Percentiles rank a stretch among this genome's conserved stretches.
Evolutionary conservation across 2,888 invertebrate species (phyloP).

Genomic region (Drosophila kuntzei): DNA sequence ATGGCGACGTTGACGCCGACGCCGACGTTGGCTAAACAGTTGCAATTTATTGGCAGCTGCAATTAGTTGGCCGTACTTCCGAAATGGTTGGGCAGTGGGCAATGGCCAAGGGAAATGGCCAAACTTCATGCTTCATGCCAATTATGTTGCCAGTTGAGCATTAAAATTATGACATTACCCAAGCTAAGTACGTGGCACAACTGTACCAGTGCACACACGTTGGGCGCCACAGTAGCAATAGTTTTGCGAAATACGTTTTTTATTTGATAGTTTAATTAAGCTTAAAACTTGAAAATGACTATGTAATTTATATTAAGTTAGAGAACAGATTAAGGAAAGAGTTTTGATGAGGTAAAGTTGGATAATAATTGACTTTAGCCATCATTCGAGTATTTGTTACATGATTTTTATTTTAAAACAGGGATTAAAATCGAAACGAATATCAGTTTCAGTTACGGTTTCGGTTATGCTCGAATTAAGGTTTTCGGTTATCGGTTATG

Average conservation of each 20-base stretch:
- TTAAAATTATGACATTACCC: slow-evolving; percentile 40
- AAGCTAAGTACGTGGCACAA: slow-evolving; percentile 11
- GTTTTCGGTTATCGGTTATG: too few species aligned
- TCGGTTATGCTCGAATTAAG: too few species aligned
- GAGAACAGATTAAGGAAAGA: background rate
- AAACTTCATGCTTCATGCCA: slow-evolving; percentile 46
- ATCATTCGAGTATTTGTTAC: too few species aligned
- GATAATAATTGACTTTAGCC: background rate
- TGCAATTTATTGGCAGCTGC: slow-evolving; percentile 64
- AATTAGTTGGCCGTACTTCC: slow-evolving; percentile 63
- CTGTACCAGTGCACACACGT: background rate
- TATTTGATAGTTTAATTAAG: background rate
- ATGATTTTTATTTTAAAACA: too few species aligned
- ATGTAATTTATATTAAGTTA: background rate
- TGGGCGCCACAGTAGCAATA: background rate
- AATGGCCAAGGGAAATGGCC: slow-evolving; percentile 32
- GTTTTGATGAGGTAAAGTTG: background rate
- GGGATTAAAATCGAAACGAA: too few species aligned
- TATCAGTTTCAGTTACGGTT: too few species aligned
- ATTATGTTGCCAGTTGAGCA: slow-evolving; percentile 43
- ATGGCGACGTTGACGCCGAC: slow-evolving; percentile 43
- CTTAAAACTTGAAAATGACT: background rate
- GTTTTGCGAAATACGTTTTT: slow-evolving; percentile 1
- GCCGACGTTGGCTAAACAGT: slow-evolving; percentile 40
- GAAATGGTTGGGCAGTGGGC: slow-evolving; percentile 17